Percentiles rank a stretch among this genome's conserved stretches.
These are phyloP conservation scores for Corydoras sp. DNA, from an alignment of 2,113 vertebrate genomes.

Conservation along the genomic window DNA sequence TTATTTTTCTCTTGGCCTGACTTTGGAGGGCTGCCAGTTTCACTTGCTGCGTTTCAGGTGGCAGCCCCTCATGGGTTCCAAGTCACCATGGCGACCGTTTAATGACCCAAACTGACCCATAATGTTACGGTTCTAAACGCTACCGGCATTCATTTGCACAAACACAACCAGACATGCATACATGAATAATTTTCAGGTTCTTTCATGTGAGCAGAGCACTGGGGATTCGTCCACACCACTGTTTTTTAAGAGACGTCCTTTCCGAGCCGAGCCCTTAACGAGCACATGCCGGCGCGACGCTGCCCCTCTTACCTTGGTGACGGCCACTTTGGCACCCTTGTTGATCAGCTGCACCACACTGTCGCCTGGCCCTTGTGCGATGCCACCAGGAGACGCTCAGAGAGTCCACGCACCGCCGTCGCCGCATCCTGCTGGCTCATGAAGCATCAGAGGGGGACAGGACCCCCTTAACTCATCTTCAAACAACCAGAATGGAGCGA, in stretches of 20 bases:
- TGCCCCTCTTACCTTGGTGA: constrained; percentile 86
- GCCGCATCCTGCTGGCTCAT: constrained; percentile 96
- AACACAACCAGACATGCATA: neutral
- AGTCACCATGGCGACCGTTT: constrained; percentile 22
- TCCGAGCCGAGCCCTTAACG: neutral
- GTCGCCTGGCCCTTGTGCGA: constrained; percentile 94
- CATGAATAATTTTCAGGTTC: neutral
- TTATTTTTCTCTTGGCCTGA: constrained; percentile 42
- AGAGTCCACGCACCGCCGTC: constrained; percentile 83
- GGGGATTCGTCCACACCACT: too few species aligned
- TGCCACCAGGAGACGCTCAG: constrained; percentile 94
- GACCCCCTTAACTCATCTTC: constrained; percentile 45
- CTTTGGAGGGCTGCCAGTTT: constrained; percentile 44
- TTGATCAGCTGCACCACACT: constrained; percentile 99
- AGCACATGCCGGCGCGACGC: neutral
- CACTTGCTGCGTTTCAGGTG: constrained; percentile 35
- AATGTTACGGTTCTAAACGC: neutral
- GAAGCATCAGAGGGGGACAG: constrained; percentile 68
- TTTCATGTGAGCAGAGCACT: neutral
- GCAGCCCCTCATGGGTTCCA: constrained; percentile 29
- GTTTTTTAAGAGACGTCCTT: neutral
- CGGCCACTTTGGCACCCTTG: constrained; percentile 92
- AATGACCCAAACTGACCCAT: constrained; percentile 19
- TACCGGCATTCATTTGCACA: neutral
- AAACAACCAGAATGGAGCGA: neutral